Percentiles rank a stretch among this genome's conserved stretches.
These are phyloP conservation scores for Amphipyra tragopoginis DNA, from an alignment of 2,888 invertebrate species.

Conservation along the genomic window DNA sequence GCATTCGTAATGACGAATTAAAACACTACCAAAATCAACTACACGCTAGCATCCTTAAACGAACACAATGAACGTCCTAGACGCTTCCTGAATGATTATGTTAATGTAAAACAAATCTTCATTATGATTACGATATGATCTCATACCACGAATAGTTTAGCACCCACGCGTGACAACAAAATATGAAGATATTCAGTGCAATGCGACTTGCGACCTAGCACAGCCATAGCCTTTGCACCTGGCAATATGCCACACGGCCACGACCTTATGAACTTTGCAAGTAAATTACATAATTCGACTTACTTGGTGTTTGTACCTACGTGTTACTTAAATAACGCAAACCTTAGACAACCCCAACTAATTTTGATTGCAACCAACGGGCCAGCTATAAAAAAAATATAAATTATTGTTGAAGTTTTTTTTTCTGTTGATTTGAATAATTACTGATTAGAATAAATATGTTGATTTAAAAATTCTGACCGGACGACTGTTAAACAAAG, in stretches of 20 bases:
- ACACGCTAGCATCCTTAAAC: neutral
- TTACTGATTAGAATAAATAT: too few species aligned
- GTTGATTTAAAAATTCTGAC: too few species aligned
- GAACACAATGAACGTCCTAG: constrained; percentile 1
- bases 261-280: constrained; percentile 39
- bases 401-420: too few species aligned
- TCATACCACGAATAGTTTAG: constrained; percentile 5
- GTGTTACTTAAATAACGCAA: too few species aligned
- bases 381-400: too few species aligned
- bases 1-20: neutral
- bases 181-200: constrained; percentile 18
- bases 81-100: neutral
- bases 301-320: neutral
- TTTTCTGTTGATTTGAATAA: too few species aligned
- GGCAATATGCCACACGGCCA: constrained; percentile 47
- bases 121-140: constrained; percentile 18
- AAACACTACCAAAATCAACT: neutral
- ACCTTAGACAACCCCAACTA: too few species aligned
- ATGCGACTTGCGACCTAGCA: constrained; percentile 25
- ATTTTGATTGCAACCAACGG: too few species aligned
- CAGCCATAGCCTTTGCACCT: constrained; percentile 23
- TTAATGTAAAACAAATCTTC: neutral
- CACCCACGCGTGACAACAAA: constrained; percentile 16
- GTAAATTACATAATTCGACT: constrained; percentile 15
- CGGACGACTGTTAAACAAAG: too few species aligned